Evolutionary conservation across 2,888 invertebrate species (phyloP), one percentile per base, ranked within the genome.

Genomic region (Lottia gigantea): DNA sequence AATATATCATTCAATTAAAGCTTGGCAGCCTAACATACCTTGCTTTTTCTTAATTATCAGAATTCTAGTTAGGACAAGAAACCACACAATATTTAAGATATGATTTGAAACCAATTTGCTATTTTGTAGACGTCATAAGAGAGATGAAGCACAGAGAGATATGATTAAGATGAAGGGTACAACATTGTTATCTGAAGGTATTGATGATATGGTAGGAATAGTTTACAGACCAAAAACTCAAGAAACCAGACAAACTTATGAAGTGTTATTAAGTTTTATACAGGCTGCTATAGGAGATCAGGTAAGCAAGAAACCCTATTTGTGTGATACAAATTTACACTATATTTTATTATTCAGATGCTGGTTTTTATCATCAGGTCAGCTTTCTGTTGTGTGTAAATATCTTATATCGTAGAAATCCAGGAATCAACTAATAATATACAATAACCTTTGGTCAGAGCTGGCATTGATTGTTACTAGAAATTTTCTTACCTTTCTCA

Each of bases 211-310:
- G 90, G 95, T 96, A 0, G 97, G 97, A 6, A 96, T 97, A 77
- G 91, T 97, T 71, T 98, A 98, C 89, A 91, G 97, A 31, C 99
- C 99, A 0, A 94, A 98, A 87, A 98, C 98, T 0, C 96, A 97
- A 88, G 98, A 99, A 90, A 99, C 99, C 0, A 91, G 97, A 61
- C 97, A 98, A 86, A 98, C 98, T 0, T 99, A 98, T 83, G 98
- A 98, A 88, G 93, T 98, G 55, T 90, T 99, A 66, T 90, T 99
- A 46, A 96, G 96, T 79, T 97, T 98, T 86, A 95, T 99, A 88
- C 98, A 98, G 90, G 96, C 96, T 84, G 95, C 97, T 0, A 91
- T 99, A 0, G 98, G 98, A 0, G 99, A 99, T 90, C 92, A 91
- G 89, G 91, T 90, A 71, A 69, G 67, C n/a, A 15, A 15, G 23